Base-by-base conservation (phyloP, 2,113 vertebrate genomes). In the Pseudopodoces humilis region DNA sequence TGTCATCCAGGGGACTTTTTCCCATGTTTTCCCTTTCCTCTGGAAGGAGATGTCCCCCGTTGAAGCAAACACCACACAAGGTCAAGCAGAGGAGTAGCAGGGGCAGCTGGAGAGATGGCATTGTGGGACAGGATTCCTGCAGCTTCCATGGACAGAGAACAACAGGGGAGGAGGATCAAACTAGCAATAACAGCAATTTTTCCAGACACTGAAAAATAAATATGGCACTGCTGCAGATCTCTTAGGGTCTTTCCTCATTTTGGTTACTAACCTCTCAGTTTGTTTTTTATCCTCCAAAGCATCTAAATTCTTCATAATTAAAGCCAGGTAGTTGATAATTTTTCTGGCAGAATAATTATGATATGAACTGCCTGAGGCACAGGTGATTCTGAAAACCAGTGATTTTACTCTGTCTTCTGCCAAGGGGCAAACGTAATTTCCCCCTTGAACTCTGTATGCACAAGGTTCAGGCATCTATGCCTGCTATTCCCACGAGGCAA, bases 71-170 rank as follows among this genome's bases (percentile, higher is more conserved):
- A 83, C 96, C 96, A 92, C 96, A 97, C 43, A 97, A 85, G 88
- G 96, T 87, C 65, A 98, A 91, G 92, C 95, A 98, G 41, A 97
- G 72, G 70, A 98, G 96, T 58, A 99, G 80, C 92, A 98, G 91
- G 77, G 98, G 79, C 84, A 98, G 96, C 77, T 96, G 98, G 79
- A 94, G 86, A 33, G 97, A 97, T 95, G 97, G 97, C 99, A 99
- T 99, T 80, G 68, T 95, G 82, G 82, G 49, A 77, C 14, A 23
- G 81, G 37, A 59, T 86, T 95, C 91, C 96, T 96, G 94, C 37
- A 96, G 1, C 76, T 90, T 69, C 63, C 19, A 3, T 41, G 52
- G 76, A 67, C 74, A 93, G 77, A 82, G 46, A 84, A 63, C 43
- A 89, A 76, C 53, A 49, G 39, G 35, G 41, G n/a, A 85, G 50